Conservation (phyloP, 2,888 invertebrate genomes). For the Micoletzkya japonica region DNA sequence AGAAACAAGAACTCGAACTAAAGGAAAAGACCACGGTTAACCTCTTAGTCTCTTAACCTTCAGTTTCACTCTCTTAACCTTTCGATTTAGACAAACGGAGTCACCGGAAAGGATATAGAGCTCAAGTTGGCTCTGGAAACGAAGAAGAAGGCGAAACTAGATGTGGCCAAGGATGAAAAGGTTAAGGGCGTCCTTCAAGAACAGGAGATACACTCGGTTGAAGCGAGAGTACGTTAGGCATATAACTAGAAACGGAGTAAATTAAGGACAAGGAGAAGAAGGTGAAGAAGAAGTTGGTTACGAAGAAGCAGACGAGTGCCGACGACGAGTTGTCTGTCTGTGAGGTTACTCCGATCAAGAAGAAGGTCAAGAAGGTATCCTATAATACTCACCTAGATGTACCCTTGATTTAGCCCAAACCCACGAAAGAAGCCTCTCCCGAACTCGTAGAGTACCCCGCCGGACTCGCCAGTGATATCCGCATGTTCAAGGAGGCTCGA, state of each 20-base stretch:
- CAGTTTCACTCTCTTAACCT: too few relatives aligned
- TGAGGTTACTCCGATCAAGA: conserved; percentile 16
- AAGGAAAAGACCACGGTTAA: background rate
- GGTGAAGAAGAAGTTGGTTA: conserved; percentile 25
- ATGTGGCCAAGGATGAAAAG: background rate
- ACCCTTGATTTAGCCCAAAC: conserved; percentile 8
- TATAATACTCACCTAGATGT: background rate
- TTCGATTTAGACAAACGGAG: conserved; percentile 2
- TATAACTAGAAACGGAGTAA: too few relatives aligned
- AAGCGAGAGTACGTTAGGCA: background rate
- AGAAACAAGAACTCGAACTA: background rate
- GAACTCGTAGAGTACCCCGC: conserved; percentile 16
- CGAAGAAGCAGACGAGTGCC: background rate
- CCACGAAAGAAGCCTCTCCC: conserved; percentile 2
- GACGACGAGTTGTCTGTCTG: conserved; percentile 9
- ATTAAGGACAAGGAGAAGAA: conserved; percentile 27
- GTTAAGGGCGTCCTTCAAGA: background rate
- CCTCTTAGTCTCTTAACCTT: too few relatives aligned
- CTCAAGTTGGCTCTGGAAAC: conserved; percentile 1
- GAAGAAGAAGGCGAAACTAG: conserved; percentile 1
- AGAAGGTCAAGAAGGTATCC: conserved; percentile 12
- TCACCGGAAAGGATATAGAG: conserved; percentile 13
- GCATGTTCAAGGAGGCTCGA: conserved; percentile 13
- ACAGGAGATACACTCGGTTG: background rate
- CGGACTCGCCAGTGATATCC: conserved; percentile 14